These are phyloP conservation scores for Clarias magur DNA, from an alignment of 2,113 vertebrate genomes.

Conservation along the genomic window DNA sequence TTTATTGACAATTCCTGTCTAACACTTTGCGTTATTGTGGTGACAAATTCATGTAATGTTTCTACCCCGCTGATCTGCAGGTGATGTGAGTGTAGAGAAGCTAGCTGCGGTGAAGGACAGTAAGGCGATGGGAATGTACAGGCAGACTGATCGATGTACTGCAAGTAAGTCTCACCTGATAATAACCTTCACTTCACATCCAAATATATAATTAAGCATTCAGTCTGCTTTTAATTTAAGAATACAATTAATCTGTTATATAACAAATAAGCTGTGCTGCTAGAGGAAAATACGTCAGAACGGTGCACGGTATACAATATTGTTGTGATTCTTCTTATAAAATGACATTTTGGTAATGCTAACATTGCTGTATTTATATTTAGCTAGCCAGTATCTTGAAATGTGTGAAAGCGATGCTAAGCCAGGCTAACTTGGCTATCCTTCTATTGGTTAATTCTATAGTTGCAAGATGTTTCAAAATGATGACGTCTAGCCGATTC, in stretches of 20 bases:
- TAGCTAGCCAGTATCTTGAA: neutral
- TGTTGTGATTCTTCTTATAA: neutral
- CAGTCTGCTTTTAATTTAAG: too few relatives aligned
- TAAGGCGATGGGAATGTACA: constrained; percentile 66
- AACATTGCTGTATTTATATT: neutral
- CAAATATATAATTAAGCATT: neutral
- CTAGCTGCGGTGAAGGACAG: constrained; percentile 66
- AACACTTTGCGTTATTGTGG: neutral
- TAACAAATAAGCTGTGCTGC: neutral
- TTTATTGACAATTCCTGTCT: neutral
- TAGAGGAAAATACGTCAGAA: too few relatives aligned
- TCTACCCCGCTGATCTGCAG: constrained; percentile 54
- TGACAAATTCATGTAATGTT: neutral
- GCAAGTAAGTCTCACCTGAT: constrained; percentile 59
- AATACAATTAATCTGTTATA: too few relatives aligned
- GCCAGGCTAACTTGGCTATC: neutral
- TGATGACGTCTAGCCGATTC: neutral
- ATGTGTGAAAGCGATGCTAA: too few relatives aligned
- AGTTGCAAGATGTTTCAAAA: neutral
- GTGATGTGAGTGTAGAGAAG: constrained; percentile 53
- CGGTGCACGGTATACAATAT: neutral
- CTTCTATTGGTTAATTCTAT: neutral
- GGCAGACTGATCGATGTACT: constrained; percentile 57
- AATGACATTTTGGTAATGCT: neutral
- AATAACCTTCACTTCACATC: neutral